A percentile compares a stretch with the other conserved stretches of the same genome.
Evolutionary conservation across 1,140 invertebrate genomes (phyloP).

Genomic region (Zaprionus lachaisei): DNA sequence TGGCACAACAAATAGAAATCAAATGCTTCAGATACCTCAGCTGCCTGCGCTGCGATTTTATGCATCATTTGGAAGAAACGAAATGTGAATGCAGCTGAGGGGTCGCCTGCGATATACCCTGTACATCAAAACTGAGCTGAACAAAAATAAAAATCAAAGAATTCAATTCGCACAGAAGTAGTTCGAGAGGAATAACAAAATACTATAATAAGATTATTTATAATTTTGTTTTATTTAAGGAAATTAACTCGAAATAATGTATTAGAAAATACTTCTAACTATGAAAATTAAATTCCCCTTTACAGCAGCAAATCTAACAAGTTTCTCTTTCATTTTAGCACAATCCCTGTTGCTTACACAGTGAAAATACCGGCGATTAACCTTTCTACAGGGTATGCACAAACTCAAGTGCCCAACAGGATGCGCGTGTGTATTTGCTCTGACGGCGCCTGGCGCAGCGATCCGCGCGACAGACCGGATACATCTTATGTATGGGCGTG

Average conservation of each 20-base stretch:
- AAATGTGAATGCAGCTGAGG: neutral
- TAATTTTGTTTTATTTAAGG: too few species aligned
- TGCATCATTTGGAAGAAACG: slow-evolving; percentile 59
- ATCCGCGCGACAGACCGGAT: slow-evolving; percentile 47
- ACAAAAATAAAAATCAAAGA: neutral
- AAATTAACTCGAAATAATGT: too few species aligned
- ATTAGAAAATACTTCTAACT: too few species aligned
- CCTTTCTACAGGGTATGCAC: slow-evolving; percentile 20
- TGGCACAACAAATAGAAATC: slow-evolving; percentile 74
- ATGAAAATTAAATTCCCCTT: too few species aligned
- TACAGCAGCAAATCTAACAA: too few species aligned
- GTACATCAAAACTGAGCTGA: neutral
- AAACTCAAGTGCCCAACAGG: slow-evolving; percentile 69
- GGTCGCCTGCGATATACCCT: slow-evolving; percentile 9
- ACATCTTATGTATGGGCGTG: slow-evolving; percentile 22
- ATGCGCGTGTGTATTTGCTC: slow-evolving; percentile 62
- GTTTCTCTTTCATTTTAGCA: neutral
- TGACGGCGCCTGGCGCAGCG: slow-evolving; percentile 57
- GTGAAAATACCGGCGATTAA: neutral
- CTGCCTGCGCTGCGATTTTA: slow-evolving; percentile 61
- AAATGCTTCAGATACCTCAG: slow-evolving; percentile 57
- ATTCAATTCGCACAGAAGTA: too few species aligned
- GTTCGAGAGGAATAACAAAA: neutral
- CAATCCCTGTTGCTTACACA: neutral
- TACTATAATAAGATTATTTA: neutral